Base-by-base conservation (phyloP, 2,888 invertebrate species). In the Aplocera efformata region DNA sequence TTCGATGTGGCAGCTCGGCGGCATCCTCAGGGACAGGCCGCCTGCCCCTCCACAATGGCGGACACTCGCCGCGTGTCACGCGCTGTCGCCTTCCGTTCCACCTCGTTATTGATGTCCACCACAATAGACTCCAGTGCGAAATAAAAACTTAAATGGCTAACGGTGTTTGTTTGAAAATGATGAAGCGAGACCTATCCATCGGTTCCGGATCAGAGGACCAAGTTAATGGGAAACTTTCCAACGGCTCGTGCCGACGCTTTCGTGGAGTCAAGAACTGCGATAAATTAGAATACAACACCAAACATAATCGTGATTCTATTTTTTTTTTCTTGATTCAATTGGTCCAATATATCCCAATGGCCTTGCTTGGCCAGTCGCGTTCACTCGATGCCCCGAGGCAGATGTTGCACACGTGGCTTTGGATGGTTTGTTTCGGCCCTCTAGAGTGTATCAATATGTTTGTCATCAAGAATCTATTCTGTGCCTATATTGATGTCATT, bases 1-100 rank as follows among this genome's bases (percentile, higher is more conserved):
- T n/a, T n/a, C n/a, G n/a, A n/a, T n/a, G n/a, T n/a, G n/a, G n/a
- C n/a, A n/a, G n/a, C n/a, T n/a, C n/a, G n/a, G n/a, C n/a, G 33
- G 38, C 42, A 38, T 35, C 26, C 29, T 8, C 41, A 38, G 49
- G 40, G 44, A 52, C 48, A 50, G 53, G 54, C 53, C 50, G 46
- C 53, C 52, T 41, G 45, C 25, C 33, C 39, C 39, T 35, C 35
- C 35, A 44, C 41, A 55, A 51, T 55, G 51, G 52, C 42, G 54
- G 48, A 20, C 20, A 3, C 20, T 44, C 50, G 57, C 50, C 58
- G 51, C 58, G 67, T 72, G 69, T 64, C 64, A 72, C 69, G 69
- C 63, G 47, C 42, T 59, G 64, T 46, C 69, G 64, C 63, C 45
- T 55, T 39, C 49, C 57, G 64, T 67, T 63, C 56, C 56, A 59